Percentiles rank a stretch among this genome's conserved stretches.
phyloP scores from a whole-genome alignment of 2,888 invertebrate genomes.

The Lagria hirta region DNA sequence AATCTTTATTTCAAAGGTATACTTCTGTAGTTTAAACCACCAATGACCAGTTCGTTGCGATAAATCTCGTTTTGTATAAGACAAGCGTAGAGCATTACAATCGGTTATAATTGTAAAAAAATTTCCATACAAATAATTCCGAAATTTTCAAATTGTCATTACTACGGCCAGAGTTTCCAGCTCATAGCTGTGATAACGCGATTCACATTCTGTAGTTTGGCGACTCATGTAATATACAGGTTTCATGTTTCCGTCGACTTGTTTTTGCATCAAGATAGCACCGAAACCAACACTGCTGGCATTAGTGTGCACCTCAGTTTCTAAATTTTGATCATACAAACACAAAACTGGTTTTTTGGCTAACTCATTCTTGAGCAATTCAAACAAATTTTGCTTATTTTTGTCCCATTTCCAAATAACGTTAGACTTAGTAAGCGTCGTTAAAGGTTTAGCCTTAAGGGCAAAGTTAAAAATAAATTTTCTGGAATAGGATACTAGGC shows the following conservation, averaged over 20 bases:
- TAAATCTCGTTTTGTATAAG: constrained; percentile 39
- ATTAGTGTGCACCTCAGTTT: too few relatives aligned
- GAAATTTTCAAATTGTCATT: constrained; percentile 37
- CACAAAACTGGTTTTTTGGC: too few relatives aligned
- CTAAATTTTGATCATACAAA: too few relatives aligned
- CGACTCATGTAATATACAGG: constrained; percentile 44
- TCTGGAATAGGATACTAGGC: too few relatives aligned
- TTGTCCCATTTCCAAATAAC: too few relatives aligned
- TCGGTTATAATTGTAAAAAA: constrained; percentile 40
- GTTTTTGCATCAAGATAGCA: constrained; percentile 41
- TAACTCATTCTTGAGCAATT: too few relatives aligned
- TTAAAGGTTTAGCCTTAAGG: too few relatives aligned
- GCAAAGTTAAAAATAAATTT: too few relatives aligned
- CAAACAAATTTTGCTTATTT: too few relatives aligned
- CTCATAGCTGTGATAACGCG: constrained; percentile 44
- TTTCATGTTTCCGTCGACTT: constrained; percentile 37
- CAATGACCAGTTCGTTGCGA: constrained; percentile 40
- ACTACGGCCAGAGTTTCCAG: constrained; percentile 39
- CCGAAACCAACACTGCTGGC: constrained; percentile 42
- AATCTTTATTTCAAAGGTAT: constrained; percentile 28
- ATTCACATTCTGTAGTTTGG: constrained; percentile 36
- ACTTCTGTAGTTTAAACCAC: constrained; percentile 34
- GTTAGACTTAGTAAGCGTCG: too few relatives aligned
- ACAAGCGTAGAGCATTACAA: constrained; percentile 36
- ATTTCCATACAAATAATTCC: constrained; percentile 38